A percentile compares a stretch with the other conserved stretches of the same genome.
Evolutionary conservation across 2,797 vertebrate species (phyloP).

Genomic region (Microcaecilia unicolor): DNA sequence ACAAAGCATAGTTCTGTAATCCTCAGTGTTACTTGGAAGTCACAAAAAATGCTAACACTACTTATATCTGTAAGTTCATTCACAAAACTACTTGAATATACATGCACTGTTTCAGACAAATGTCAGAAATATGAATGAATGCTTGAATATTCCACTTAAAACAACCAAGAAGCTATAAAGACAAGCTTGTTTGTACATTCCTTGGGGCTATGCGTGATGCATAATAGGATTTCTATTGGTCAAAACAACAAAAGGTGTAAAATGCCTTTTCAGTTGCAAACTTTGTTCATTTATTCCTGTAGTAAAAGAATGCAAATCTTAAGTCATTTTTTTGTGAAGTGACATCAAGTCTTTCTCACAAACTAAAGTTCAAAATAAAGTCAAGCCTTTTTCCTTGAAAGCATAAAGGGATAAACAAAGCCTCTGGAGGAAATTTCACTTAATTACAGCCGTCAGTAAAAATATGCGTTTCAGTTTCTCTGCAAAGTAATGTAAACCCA

Average conservation of each 20-base stretch:
- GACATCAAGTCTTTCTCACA: slow-evolving; percentile 38
- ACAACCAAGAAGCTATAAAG: slow-evolving; percentile 53
- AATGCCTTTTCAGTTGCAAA: slow-evolving; percentile 72
- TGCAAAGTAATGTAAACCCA: slow-evolving; percentile 5
- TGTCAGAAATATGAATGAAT: slow-evolving; percentile 59
- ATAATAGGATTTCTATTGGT: slow-evolving; percentile 56
- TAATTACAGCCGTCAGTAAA: slow-evolving; percentile 19
- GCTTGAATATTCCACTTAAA: slow-evolving; percentile 62
- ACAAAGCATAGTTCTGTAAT: too few species aligned
- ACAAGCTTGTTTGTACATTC: slow-evolving; percentile 56
- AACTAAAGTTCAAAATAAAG: slow-evolving; percentile 46
- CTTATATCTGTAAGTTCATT: too few species aligned
- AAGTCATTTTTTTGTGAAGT: slow-evolving; percentile 45
- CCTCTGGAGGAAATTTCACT: slow-evolving; percentile 13
- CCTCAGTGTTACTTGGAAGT: too few species aligned
- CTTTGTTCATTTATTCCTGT: slow-evolving; percentile 52
- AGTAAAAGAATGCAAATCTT: slow-evolving; percentile 54
- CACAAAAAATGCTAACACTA: too few species aligned
- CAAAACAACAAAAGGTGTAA: slow-evolving; percentile 62
- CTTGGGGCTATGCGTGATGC: slow-evolving; percentile 50
- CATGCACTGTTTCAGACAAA: slow-evolving; percentile 35
- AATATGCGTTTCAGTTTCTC: slow-evolving; percentile 14
- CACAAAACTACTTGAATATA: too few species aligned
- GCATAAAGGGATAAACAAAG: not conserved
- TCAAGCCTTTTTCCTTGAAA: slow-evolving; percentile 17